Conservation (phyloP, 2,113 vertebrate species). For the Python bivittatus region DNA sequence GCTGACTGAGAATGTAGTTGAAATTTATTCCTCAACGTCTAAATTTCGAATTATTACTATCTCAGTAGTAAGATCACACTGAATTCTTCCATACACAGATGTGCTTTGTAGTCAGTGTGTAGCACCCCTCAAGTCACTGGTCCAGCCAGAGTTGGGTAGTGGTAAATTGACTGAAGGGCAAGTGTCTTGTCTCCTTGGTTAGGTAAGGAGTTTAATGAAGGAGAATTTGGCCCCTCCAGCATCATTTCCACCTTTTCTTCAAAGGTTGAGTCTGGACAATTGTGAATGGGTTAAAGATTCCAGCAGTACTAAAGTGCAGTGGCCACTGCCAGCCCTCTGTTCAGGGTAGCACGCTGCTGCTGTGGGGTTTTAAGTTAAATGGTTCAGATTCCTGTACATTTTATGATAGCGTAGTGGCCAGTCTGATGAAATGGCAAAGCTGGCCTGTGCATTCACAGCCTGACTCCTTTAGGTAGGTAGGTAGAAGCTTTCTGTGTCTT, state of each 20-base stretch:
- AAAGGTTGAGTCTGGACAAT: conserved; percentile 57
- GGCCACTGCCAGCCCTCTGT: conserved; percentile 65
- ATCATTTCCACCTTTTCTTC: conserved; percentile 58
- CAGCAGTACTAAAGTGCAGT: conserved; percentile 59
- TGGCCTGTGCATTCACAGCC: conserved; percentile 67
- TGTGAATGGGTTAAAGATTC: conserved; percentile 63
- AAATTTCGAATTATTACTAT: conserved; percentile 69
- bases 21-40: conserved; percentile 77
- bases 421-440: conserved; percentile 64
- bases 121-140: conserved; percentile 71
- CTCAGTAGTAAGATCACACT: conserved; percentile 79
- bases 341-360: conserved; percentile 68
- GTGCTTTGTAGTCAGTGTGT: conserved; percentile 77
- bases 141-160: conserved; percentile 66
- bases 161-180: conserved; percentile 39
- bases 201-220: conserved; percentile 59
- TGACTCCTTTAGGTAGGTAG: conserved; percentile 72
- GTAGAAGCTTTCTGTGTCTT: conserved; percentile 75
- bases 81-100: conserved; percentile 76
- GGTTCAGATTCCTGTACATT: conserved; percentile 76
- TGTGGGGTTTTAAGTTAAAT: conserved; percentile 74
- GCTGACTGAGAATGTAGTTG: conserved; percentile 83
- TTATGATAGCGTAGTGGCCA: conserved; percentile 78
- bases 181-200: conserved; percentile 59
- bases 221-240: conserved; percentile 61